phyloP scores from a whole-genome alignment of 2,888 invertebrate species.

The Sesia apiformis region DNA sequence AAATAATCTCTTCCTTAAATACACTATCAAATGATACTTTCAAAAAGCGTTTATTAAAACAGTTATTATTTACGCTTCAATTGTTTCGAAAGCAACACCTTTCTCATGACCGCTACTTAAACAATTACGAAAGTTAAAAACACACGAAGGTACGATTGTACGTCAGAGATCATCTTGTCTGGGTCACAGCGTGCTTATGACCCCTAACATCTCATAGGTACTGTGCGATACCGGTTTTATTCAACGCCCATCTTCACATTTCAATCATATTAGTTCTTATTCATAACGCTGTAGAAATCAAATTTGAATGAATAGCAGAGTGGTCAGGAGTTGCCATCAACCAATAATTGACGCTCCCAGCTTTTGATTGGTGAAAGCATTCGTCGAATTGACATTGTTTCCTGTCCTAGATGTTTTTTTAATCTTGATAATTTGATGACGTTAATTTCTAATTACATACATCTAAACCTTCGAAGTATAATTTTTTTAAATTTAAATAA shows the following conservation, averaged over 20 bases:
- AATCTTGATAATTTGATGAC: not conserved
- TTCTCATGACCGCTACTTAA: conserved; percentile 7
- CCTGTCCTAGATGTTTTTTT: not conserved
- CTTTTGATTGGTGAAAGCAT: not conserved
- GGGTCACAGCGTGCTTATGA: conserved; percentile 56
- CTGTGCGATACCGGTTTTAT: conserved; percentile 56
- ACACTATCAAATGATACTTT: not conserved
- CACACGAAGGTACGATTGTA: conserved; percentile 24
- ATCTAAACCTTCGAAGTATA: too few relatives aligned
- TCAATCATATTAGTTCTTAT: not conserved
- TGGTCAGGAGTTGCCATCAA: not conserved
- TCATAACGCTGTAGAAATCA: not conserved
- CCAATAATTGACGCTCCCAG: not conserved
- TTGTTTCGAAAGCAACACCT: conserved; percentile 5
- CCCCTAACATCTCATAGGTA: conserved; percentile 25
- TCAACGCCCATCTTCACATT: conserved; percentile 10
- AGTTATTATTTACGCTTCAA: not conserved
- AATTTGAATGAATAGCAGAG: not conserved
- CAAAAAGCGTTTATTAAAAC: not conserved
- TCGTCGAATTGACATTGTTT: not conserved
- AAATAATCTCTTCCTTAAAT: not conserved
- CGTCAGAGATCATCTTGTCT: conserved; percentile 34
- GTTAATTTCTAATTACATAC: too few relatives aligned
- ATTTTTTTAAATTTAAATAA: too few relatives aligned
- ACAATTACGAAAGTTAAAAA: not conserved